A percentile compares a stretch with the other conserved stretches of the same genome.
These are phyloP conservation scores for Cebus imitator DNA, from an alignment of 2,113 vertebrate species.

Conservation along the genomic window DNA sequence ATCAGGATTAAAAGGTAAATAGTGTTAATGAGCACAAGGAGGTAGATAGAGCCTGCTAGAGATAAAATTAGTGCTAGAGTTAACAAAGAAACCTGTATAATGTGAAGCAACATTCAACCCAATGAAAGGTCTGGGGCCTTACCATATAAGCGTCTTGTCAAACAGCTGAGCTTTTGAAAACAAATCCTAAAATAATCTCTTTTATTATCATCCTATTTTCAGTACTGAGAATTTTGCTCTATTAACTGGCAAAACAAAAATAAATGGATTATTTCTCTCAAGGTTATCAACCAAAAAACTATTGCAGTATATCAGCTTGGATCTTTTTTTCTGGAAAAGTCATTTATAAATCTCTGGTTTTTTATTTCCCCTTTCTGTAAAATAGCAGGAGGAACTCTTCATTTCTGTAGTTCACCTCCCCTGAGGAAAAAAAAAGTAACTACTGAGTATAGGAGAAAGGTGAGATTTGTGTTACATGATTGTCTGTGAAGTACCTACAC, in stretches of 20 bases:
- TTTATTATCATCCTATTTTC: not conserved
- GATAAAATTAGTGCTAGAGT: not conserved
- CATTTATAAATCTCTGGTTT: not conserved
- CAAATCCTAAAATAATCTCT: not conserved
- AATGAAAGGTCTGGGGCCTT: not conserved
- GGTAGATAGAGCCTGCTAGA: not conserved
- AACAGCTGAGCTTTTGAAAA: not conserved
- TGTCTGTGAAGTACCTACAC: not conserved
- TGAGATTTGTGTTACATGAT: not conserved
- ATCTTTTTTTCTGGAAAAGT: not conserved
- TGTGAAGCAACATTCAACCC: not conserved
- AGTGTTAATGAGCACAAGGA: not conserved
- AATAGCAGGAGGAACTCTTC: not conserved
- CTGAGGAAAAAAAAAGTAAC: not conserved
- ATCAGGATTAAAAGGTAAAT: slow-evolving; percentile 26
- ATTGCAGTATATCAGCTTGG: not conserved
- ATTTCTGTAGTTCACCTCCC: not conserved
- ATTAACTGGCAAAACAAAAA: slow-evolving; percentile 9
- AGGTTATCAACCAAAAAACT: not conserved
- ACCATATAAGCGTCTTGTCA: not conserved
- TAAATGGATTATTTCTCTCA: not conserved
- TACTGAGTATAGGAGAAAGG: not conserved
- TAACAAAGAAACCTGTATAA: not conserved
- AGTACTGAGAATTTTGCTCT: not conserved
- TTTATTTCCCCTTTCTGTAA: not conserved